Base-by-base conservation (phyloP, 2,797 vertebrate species). In the Craterocephalus amniculus region DNA sequence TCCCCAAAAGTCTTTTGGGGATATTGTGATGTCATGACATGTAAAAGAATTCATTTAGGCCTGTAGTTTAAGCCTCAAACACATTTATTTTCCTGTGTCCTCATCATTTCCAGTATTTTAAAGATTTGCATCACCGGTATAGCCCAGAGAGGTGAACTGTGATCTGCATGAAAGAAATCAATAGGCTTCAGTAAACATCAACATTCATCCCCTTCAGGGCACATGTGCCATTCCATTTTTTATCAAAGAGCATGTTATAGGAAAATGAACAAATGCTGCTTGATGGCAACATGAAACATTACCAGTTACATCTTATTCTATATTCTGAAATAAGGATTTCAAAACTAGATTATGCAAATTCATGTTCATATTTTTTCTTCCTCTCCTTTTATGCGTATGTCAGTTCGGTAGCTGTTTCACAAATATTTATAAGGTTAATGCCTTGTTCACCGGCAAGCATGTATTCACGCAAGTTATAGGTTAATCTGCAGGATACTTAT, bases 171-270 rank as follows among this genome's bases (percentile, higher is more conserved):
- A 49, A 49, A 10, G 24, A 51, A 51, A 48, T 48, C n/a, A 48
- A 48, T n/a, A n/a, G 14, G 1, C 48, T 5, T 24, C 48, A 12
- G 20, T 49, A 10, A 49, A 49, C 45, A 49, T 45, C 81, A 87
- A 87, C 11, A 91, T 85, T 81, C 6, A n/a, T 40, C 18, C 83
- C 81, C 89, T 90, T 70, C 3, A 74, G 84, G 89, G 83, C 80
- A 80, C 66, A 75, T 78, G 82, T 67, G 80, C 64, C 80, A 74
- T 84, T 89, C 22, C 22, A 24, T 51, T 51, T 51, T 26, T 26
- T 24, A 8, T 51, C 2, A 1, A 68, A 87, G 78, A 71, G 74
- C 70, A 66, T 66, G 80, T 67, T 78, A 26, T 85, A 87, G 88
- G 76, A 63, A 87, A 90, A 87, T 87, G 61, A 85, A 85, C 84